phyloP scores from a whole-genome alignment of 2,113 vertebrate species.

The Peromyscus californicus region DNA sequence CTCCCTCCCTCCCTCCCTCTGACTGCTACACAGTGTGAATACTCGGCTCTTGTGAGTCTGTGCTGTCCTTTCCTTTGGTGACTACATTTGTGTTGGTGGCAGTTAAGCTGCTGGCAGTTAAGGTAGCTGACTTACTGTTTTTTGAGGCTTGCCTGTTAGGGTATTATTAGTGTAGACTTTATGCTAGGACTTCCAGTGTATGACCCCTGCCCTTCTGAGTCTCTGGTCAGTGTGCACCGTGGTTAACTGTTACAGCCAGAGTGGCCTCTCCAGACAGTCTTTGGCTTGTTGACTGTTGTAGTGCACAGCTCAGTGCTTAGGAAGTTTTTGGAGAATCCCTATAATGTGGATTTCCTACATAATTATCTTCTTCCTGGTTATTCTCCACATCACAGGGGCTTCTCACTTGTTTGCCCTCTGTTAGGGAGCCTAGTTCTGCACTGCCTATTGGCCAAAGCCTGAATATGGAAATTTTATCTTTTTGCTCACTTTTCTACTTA shows the following conservation, averaged over 20 bases:
- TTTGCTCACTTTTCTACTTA: constrained; percentile 23
- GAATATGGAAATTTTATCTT: constrained; percentile 14
- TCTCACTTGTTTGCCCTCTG: neutral
- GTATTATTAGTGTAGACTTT: neutral
- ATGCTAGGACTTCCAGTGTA: neutral
- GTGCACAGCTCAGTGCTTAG: neutral
- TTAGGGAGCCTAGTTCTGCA: neutral
- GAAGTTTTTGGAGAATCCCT: constrained; percentile 14
- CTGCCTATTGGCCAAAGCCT: neutral
- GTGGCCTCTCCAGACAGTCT: neutral
- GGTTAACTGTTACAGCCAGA: neutral
- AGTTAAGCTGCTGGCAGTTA: neutral
- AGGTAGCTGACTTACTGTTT: neutral
- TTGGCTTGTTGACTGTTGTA: constrained; percentile 34
- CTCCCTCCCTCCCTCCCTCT: neutral
- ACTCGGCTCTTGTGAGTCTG: neutral
- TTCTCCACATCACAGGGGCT: neutral
- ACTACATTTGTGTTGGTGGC: constrained; percentile 36
- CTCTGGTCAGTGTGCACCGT: neutral
- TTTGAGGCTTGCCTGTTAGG: neutral
- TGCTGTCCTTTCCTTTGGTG: neutral
- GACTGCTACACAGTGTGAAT: neutral
- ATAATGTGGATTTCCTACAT: neutral
- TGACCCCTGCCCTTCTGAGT: neutral
- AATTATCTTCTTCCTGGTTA: neutral